Conservation (phyloP, 2,113 vertebrate genomes). For the Triplophysa tibetana region DNA sequence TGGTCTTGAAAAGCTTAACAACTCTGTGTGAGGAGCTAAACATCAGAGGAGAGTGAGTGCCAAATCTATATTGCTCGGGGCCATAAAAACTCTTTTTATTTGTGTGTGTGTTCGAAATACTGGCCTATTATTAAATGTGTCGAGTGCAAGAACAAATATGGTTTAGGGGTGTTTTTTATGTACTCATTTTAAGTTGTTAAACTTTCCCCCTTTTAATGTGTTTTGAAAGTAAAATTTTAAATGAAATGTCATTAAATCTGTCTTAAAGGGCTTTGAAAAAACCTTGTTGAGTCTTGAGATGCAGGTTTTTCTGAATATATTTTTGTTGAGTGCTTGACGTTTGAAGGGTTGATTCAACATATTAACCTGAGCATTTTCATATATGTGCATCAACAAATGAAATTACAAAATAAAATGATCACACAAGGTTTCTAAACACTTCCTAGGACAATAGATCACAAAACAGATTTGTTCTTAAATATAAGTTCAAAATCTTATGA, state of each 20-base stretch:
- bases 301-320: not conserved
- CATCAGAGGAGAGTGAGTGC: not conserved
- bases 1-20: slow-evolving; percentile 12
- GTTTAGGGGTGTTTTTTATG: not conserved
- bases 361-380: too few species aligned
- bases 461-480: too few species aligned
- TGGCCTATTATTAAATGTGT: slow-evolving; percentile 23
- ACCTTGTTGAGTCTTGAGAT: slow-evolving; percentile 31
- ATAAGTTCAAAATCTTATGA: too few species aligned
- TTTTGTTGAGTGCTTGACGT: not conserved
- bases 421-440: too few species aligned
- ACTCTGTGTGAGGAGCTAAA: slow-evolving; percentile 14
- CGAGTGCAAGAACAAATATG: not conserved
- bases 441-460: too few species aligned
- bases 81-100: not conserved
- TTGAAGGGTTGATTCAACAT: not conserved
- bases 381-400: too few species aligned
- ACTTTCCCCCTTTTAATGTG: not conserved
- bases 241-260: slow-evolving; percentile 33
- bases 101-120: not conserved
- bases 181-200: not conserved
- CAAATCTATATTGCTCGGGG: not conserved
- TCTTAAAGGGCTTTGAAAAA: slow-evolving; percentile 29
- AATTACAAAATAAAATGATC: too few species aligned
- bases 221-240: slow-evolving; percentile 1